Evolutionary conservation across 2,888 invertebrate genomes (phyloP).

Genomic region (Andrena flavipes): DNA sequence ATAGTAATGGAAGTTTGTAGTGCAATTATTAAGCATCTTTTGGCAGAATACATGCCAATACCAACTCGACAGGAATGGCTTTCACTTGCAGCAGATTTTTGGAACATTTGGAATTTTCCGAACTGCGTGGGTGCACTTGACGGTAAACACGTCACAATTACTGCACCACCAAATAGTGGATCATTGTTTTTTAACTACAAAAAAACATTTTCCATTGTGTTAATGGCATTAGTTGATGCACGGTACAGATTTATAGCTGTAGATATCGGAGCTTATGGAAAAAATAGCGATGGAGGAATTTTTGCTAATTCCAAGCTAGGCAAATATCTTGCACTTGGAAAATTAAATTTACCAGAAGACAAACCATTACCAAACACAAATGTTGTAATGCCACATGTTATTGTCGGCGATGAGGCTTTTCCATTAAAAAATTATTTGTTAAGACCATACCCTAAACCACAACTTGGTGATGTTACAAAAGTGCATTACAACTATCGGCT

Average conservation of each 20-base stretch:
- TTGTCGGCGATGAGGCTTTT: constrained; percentile 1
- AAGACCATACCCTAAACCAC: neutral
- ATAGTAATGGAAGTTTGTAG: constrained; percentile 24
- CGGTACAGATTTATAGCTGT: too few species aligned
- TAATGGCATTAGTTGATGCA: too few species aligned
- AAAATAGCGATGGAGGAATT: neutral
- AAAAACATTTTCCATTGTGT: neutral
- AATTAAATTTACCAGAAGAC: too few species aligned
- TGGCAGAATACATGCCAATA: neutral
- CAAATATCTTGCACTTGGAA: too few species aligned
- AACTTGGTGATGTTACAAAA: neutral
- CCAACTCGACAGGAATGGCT: constrained; percentile 5
- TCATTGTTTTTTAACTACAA: constrained; percentile 48
- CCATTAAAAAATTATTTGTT: neutral
- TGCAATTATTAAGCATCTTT: constrained; percentile 8
- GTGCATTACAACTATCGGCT: neutral
- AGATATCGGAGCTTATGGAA: too few species aligned
- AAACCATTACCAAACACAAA: too few species aligned
- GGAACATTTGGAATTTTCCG: constrained; percentile 22
- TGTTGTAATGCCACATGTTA: neutral
- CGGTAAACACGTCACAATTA: constrained; percentile 30
- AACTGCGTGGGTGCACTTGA: constrained; percentile 26
- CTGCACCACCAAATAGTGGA: constrained; percentile 49
- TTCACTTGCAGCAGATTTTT: constrained; percentile 9
- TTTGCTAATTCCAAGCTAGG: neutral